Conservation (phyloP, 2,113 vertebrate species). For the Hydrolagus affinis region DNA sequence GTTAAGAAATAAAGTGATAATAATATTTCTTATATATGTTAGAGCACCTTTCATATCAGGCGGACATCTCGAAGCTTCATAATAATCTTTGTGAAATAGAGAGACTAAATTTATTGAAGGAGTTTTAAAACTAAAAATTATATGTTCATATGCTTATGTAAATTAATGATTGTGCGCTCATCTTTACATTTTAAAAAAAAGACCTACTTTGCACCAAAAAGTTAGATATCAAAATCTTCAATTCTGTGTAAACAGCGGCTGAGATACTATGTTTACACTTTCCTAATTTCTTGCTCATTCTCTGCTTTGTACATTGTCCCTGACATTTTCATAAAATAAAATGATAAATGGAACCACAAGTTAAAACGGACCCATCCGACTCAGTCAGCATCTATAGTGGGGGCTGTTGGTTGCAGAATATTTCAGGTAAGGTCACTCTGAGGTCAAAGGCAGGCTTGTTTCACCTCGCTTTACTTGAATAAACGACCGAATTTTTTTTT, state of each 20-base stretch:
- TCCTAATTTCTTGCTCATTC: neutral
- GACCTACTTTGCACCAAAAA: neutral
- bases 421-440: conserved; percentile 41
- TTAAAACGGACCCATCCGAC: neutral
- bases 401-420: conserved; percentile 33
- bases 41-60: too few species aligned
- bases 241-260: neutral
- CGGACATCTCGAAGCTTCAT: too few species aligned
- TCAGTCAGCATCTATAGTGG: neutral
- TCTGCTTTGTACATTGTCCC: neutral
- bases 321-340: conserved; percentile 11
- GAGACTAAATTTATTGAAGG: too few species aligned
- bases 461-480: conserved; percentile 29
- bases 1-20: too few species aligned
- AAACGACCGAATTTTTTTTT: conserved; percentile 28
- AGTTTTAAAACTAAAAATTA: too few species aligned
- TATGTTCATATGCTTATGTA: too few species aligned
- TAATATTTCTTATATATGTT: too few species aligned
- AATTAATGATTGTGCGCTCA: too few species aligned
- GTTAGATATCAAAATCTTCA: neutral
- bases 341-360: conserved; percentile 10
- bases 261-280: neutral
- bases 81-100: too few species aligned
- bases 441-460: conserved; percentile 38
- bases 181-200: neutral